Percentiles rank a stretch among this genome's conserved stretches.
These are phyloP conservation scores for Psilopsiagon aurifrons DNA, from an alignment of 2,113 vertebrate genomes.

Conservation along the genomic window DNA sequence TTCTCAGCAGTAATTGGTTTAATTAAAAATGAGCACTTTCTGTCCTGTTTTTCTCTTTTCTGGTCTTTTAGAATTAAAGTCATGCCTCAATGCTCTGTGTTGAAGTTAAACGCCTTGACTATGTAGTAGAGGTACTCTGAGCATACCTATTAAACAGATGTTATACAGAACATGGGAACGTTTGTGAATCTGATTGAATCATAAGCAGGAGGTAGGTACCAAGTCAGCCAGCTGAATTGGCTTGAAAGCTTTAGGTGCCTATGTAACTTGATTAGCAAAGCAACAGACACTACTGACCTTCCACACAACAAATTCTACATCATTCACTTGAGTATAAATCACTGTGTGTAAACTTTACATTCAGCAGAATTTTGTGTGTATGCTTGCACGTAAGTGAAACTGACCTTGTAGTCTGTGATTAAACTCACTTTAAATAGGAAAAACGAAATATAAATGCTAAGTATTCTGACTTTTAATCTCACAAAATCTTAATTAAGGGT, in stretches of 20 bases:
- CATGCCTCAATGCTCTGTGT: too few species aligned
- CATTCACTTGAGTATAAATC: neutral
- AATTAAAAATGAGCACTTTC: neutral
- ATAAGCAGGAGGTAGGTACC: neutral
- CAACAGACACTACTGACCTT: neutral
- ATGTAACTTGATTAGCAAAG: neutral
- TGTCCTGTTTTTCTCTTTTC: neutral
- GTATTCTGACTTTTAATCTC: neutral
- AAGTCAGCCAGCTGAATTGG: neutral
- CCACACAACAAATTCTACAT: neutral
- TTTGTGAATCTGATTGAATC: neutral
- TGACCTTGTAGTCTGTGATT: neutral
- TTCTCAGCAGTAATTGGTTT: neutral
- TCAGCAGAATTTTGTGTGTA: neutral
- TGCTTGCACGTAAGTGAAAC: neutral
- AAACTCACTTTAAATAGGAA: neutral
- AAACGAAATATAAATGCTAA: neutral
- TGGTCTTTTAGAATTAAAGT: neutral
- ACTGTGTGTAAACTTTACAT: neutral
- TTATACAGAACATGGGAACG: neutral
- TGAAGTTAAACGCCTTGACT: neutral
- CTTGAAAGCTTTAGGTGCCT: neutral
- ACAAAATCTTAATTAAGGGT: constrained; percentile 9
- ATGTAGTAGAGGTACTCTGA: neutral
- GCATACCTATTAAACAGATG: neutral